Evolutionary conservation across 2,113 vertebrate species (phyloP).

Genomic region (Tringa solitaria): DNA sequence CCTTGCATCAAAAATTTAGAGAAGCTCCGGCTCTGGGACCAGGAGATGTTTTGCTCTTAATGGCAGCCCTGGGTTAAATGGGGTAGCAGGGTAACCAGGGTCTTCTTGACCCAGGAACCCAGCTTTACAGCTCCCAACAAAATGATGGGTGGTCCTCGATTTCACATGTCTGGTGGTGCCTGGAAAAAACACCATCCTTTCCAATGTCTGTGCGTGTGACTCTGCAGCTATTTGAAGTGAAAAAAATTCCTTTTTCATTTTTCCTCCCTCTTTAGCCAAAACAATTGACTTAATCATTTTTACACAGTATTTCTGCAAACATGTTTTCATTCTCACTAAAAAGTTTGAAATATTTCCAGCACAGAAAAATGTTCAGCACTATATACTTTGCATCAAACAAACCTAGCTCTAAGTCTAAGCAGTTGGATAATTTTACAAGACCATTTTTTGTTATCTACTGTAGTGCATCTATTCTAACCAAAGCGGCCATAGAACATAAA

Average conservation of each 20-base stretch:
- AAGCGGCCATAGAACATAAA: background rate
- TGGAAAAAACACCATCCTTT: background rate
- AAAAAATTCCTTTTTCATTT: background rate
- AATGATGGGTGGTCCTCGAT: background rate
- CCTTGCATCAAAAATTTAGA: background rate
- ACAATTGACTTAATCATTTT: background rate
- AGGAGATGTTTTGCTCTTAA: background rate
- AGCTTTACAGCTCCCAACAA: background rate
- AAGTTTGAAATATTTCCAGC: background rate
- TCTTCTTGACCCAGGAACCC: background rate
- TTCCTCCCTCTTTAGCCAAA: background rate
- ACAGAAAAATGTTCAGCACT: background rate
- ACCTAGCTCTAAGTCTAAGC: background rate
- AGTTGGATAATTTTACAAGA: background rate
- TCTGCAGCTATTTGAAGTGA: background rate
- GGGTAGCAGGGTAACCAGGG: background rate
- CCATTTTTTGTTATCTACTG: background rate
- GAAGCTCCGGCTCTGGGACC: background rate
- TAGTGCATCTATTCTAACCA: background rate
- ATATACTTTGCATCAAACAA: background rate
- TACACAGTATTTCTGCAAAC: background rate
- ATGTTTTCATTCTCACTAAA: background rate
- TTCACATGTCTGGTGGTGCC: background rate
- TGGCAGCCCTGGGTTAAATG: background rate
- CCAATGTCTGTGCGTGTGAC: background rate